Evolutionary conservation across 1,140 invertebrate species (phyloP), one percentile per base, ranked within the genome.

Genomic region (Camponotus pennsylvanicus): DNA sequence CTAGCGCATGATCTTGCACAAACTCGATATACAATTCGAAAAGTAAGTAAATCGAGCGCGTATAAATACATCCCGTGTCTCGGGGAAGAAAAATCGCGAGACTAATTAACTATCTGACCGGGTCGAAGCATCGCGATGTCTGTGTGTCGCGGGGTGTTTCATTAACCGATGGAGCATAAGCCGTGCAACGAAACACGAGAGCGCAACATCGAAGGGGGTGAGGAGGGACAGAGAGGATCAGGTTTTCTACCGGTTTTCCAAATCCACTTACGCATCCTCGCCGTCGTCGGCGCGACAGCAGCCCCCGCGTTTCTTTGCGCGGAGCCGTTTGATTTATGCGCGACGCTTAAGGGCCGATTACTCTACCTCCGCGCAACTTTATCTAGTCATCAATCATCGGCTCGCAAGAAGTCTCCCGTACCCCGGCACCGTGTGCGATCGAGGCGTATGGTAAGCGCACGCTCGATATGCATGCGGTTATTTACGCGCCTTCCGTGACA

Each of bases 191-290:
- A 67, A 67, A 37, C 42, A n/a, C 13, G 34, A 67, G 42, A 70
- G 21, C 27, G 69, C 13, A 40, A 18, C 9, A 45, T 45, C 42
- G 42, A 45, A 40, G 37, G 37, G 1, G 37, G 37, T 3, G 37
- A 40, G 37, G 37, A 45, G 49, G 15, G 15, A 52, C 18, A 49
- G 49, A 52, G 40, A n/a, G 67, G 69, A 89, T 89, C 88, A 86
- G 88, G 88, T 89, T 89, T 89, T 89, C 88, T 89, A 89, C 88
- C 88, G 88, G 88, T 89, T 89, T 89, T 89, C 88, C 88, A 89
- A 89, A 89, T 89, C 88, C 88, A 89, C 88, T 89, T 89, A 89
- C 67, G 84, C 88, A 83, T 89, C 88, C 59, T 75, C 75, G 37
- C 37, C 86, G 88, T 89, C 83, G 84, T 86, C 78, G 37, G 73